Conservation (phyloP, 1,140 invertebrate genomes). For the Aphidius gifuensis region DNA sequence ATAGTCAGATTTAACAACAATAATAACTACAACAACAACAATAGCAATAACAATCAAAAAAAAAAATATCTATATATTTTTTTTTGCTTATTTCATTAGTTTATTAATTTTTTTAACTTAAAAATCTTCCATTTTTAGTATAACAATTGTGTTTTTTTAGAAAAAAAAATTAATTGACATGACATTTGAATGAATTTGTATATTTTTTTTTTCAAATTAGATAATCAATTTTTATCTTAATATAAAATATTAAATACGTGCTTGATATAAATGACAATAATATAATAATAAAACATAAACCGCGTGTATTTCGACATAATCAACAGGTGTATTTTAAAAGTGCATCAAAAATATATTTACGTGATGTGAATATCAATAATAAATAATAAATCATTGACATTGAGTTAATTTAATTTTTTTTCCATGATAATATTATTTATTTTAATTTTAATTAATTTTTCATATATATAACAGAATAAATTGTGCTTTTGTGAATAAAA, state of each 20-base stretch:
- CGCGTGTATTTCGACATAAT: slow-evolving; percentile 23
- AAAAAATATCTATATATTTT: neutral
- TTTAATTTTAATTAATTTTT: no score
- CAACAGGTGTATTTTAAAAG: slow-evolving; percentile 31
- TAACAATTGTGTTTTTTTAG: no score
- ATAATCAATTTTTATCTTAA: neutral
- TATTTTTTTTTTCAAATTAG: neutral
- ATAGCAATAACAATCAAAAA: neutral
- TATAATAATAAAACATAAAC: slow-evolving; percentile 13
- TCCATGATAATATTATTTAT: neutral
- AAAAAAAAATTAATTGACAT: neutral
- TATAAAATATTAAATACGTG: neutral
- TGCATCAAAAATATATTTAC: slow-evolving; percentile 29
- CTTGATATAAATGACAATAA: neutral
- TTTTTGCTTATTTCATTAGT: no score
- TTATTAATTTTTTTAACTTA: slow-evolving; percentile 2
- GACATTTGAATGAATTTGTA: neutral
- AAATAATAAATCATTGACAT: slow-evolving; percentile 3
- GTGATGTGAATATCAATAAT: slow-evolving; percentile 14
- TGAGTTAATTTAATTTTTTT: neutral
- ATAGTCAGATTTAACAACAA: no score
- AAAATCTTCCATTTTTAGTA: no score
- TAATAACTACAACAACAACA: neutral
- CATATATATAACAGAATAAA: no score
- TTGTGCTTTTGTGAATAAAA: no score